Percentiles rank a stretch among this genome's conserved stretches.
These are phyloP conservation scores for Malurus splendens DNA, from an alignment of 2,797 vertebrate genomes.

Conservation along the genomic window DNA sequence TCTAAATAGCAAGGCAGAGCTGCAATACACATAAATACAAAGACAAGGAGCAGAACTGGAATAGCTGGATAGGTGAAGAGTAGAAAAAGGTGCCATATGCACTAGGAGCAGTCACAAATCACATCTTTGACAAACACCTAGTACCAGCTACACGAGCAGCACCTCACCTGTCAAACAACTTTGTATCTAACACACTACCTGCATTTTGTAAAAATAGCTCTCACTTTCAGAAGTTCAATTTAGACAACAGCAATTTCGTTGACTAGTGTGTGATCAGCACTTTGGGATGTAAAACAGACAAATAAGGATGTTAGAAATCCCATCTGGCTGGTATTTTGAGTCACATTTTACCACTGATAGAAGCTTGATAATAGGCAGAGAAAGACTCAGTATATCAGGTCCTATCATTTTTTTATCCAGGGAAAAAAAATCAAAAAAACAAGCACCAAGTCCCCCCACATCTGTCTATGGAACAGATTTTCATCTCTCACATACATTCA, in stretches of 20 bases:
- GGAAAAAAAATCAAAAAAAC: rapidly evolving
- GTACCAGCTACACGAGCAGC: neutral
- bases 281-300: neutral
- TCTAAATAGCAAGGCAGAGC: neutral
- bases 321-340: neutral
- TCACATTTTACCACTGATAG: neutral
- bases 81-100: neutral
- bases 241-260: neutral
- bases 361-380: neutral
- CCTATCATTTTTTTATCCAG: no score
- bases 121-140: neutral
- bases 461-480: neutral
- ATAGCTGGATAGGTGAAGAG: neutral
- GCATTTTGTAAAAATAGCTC: neutral
- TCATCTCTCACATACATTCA: neutral
- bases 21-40: neutral
- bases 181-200: neutral
- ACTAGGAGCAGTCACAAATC: neutral
- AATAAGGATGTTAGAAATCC: neutral
- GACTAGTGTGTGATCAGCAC: neutral
- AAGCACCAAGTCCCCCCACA: neutral
- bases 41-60: neutral
- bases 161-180: neutral
- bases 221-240: neutral
- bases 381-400: neutral